Evolutionary conservation across 64 coral and sea anemone species (phyloP).

Genomic region (Anthopleura sola): DNA sequence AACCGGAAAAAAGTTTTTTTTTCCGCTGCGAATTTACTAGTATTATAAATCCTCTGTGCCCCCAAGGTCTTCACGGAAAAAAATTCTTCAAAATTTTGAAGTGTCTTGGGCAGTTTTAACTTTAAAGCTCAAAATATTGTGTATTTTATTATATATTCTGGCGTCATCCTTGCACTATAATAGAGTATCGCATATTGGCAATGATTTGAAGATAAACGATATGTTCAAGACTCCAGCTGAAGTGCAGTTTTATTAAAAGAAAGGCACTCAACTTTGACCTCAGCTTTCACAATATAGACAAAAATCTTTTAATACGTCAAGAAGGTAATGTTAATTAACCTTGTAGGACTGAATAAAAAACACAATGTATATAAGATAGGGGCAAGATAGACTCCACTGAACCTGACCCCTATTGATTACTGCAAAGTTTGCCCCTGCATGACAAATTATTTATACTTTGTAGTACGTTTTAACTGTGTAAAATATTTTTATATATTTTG

Average conservation of each 20-base stretch:
- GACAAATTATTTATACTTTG: too few relatives aligned
- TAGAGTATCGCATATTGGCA: not conserved
- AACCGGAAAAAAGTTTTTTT: not conserved
- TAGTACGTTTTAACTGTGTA: too few relatives aligned
- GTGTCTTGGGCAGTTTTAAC: too few relatives aligned
- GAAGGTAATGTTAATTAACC: not conserved
- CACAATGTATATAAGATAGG: not conserved
- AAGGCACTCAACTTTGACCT: not conserved
- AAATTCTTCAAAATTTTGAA: not conserved
- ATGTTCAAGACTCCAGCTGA: not conserved
- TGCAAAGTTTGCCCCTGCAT: not conserved
- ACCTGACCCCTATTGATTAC: not conserved
- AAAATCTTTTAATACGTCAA: not conserved
- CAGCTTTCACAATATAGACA: not conserved
- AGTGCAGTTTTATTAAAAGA: not conserved
- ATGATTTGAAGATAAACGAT: not conserved
- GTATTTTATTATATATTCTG: not conserved
- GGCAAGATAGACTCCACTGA: not conserved
- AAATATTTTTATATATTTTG: not conserved
- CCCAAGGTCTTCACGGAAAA: not conserved
- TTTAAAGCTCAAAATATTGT: not conserved
- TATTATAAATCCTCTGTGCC: too few relatives aligned
- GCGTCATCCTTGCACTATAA: not conserved
- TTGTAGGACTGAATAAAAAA: not conserved
- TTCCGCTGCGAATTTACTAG: not conserved